A percentile compares a stretch with the other conserved stretches of the same genome.
Conservation (phyloP, 1,140 invertebrate species). For the Drosophila paulistorum region DNA sequence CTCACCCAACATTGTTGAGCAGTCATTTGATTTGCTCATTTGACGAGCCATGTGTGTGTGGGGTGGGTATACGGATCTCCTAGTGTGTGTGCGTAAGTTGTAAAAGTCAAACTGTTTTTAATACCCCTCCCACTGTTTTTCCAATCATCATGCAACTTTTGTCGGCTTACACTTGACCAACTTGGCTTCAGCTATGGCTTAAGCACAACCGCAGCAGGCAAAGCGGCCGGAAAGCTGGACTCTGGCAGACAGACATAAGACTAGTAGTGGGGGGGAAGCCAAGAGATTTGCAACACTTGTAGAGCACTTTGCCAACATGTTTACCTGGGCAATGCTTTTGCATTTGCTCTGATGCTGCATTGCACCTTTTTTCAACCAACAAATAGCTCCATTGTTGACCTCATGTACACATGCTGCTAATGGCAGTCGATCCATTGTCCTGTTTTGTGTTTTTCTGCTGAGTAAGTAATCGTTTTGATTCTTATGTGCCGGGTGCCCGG, state of each 20-base stretch:
- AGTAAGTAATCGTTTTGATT: conserved; percentile 69
- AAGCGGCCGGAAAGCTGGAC: background rate
- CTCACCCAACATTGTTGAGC: conserved; percentile 45
- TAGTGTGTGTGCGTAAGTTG: background rate
- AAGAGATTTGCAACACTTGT: conserved; percentile 60
- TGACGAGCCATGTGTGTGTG: conserved; percentile 3
- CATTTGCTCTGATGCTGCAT: conserved; percentile 32
- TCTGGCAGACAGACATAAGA: background rate
- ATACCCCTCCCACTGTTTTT: conserved; percentile 52
- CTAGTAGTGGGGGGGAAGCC: no score
- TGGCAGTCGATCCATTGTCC: conserved; percentile 33
- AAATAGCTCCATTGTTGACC: conserved; percentile 50
- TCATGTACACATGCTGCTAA: conserved; percentile 55
- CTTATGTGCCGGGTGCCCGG: conserved; percentile 30
- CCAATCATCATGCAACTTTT: conserved; percentile 55
- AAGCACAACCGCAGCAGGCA: conserved; percentile 36
- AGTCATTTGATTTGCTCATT: conserved; percentile 55
- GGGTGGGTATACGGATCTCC: background rate
- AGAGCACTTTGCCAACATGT: conserved; percentile 61
- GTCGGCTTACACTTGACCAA: conserved; percentile 72
- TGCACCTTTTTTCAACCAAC: conserved; percentile 17
- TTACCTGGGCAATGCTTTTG: conserved; percentile 59
- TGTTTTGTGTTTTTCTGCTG: conserved; percentile 57
- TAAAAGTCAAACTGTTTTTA: conserved; percentile 61
- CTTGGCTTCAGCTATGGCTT: conserved; percentile 40